Evolutionary conservation across 1,140 invertebrate species (phyloP).

Genomic region (Eufriesea mexicana): DNA sequence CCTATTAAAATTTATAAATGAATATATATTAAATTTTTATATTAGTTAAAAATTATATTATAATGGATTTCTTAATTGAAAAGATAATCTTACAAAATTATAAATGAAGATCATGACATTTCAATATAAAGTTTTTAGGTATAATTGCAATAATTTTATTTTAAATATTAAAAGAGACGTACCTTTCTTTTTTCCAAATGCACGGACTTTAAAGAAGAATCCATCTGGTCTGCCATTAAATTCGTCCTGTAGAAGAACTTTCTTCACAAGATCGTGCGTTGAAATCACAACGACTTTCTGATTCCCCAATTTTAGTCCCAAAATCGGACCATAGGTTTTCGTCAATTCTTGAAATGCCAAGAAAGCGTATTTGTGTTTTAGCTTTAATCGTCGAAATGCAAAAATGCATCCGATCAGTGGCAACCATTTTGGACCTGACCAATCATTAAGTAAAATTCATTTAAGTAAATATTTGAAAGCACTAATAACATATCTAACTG

Average conservation of each 20-base stretch:
- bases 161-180: constrained; percentile 39
- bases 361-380: constrained; percentile 74
- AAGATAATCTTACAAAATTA: too few relatives aligned
- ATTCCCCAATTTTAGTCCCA: constrained; percentile 83
- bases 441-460: background rate
- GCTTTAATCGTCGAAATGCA: constrained; percentile 65
- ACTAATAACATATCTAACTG: background rate
- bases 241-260: constrained; percentile 84
- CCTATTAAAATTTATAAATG: constrained; percentile 80
- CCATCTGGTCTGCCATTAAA: constrained; percentile 88
- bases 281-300: constrained; percentile 85
- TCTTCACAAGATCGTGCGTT: constrained; percentile 84
- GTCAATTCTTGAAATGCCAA: constrained; percentile 74
- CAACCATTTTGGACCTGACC: constrained; percentile 80
- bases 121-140: too few relatives aligned
- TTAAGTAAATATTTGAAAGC: background rate
- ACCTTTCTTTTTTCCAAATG: constrained; percentile 86
- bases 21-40: background rate
- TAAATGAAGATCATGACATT: too few relatives aligned
- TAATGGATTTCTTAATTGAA: too few relatives aligned
- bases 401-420: constrained; percentile 80
- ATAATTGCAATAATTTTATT: too few relatives aligned
- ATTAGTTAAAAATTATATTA: too few relatives aligned
- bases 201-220: constrained; percentile 85
- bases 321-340: constrained; percentile 77